phyloP scores from a whole-genome alignment of 2,888 invertebrate species.

The Idaea straminata region DNA sequence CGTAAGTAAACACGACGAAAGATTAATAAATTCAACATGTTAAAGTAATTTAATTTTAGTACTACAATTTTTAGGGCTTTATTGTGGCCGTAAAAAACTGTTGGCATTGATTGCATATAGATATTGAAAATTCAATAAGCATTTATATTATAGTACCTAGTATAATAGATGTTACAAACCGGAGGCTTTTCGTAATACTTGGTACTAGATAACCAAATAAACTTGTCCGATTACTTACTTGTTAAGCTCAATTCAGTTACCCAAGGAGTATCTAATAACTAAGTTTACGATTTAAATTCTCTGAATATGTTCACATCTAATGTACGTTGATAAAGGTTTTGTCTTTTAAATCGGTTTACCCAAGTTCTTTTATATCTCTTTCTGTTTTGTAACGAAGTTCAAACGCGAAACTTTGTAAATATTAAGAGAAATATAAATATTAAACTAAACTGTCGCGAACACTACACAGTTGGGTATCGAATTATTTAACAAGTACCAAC shows the following conservation, averaged over 20 bases:
- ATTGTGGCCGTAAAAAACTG: neutral
- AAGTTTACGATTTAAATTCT: neutral
- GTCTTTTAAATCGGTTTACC: neutral
- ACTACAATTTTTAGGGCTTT: neutral
- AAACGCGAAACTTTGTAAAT: neutral
- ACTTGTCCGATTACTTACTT: no score
- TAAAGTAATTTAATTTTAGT: neutral
- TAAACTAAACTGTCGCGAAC: neutral
- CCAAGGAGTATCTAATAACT: no score
- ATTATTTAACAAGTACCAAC: neutral
- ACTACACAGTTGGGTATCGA: neutral
- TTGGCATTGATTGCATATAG: neutral
- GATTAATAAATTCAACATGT: no score
- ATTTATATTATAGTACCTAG: no score
- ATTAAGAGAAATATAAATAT: neutral
- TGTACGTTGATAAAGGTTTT: neutral
- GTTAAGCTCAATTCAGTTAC: no score
- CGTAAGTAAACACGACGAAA: neutral
- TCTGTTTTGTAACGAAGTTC: neutral
- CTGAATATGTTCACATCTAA: neutral
- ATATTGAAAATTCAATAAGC: neutral
- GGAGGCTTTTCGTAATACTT: neutral
- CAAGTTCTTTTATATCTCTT: neutral
- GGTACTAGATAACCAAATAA: neutral
- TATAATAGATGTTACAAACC: no score